Evolutionary conservation across 1,140 invertebrate genomes (phyloP).

Genomic region (Acromyrmex heyeri): DNA sequence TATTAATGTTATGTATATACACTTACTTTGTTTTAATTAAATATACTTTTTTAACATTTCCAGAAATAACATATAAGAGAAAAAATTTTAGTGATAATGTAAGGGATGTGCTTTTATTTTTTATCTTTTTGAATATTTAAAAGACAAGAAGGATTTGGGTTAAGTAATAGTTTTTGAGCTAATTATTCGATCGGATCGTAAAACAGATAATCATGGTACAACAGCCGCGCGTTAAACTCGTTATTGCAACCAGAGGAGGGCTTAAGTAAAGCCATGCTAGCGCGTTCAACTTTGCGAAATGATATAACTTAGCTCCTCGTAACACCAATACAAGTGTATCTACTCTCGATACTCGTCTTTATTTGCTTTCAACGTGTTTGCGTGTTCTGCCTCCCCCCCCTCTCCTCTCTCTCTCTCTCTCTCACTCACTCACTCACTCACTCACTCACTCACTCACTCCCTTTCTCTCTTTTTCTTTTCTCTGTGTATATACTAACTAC

Average conservation of each 20-base stretch:
- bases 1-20: background rate
- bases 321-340: slow-evolving; percentile 36
- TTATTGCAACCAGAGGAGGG: slow-evolving; percentile 42
- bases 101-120: background rate
- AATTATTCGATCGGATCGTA: slow-evolving; percentile 49
- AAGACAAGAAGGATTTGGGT: background rate
- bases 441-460: background rate
- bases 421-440: background rate
- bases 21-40: slow-evolving; percentile 15
- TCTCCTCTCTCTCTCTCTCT: background rate
- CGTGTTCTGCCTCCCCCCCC: background rate
- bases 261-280: slow-evolving; percentile 55
- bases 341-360: slow-evolving; percentile 38
- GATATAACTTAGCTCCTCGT: slow-evolving; percentile 57
- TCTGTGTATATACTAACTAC: slow-evolving; percentile 12
- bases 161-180: background rate
- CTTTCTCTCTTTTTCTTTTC: background rate
- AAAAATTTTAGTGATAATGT: background rate
- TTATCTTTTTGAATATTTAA: background rate
- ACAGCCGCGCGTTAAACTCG: slow-evolving; percentile 32
- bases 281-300: slow-evolving; percentile 63
- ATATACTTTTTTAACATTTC: background rate
- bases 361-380: slow-evolving; percentile 43
- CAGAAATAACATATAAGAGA: background rate
- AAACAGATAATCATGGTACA: slow-evolving; percentile 47